Percentiles rank a stretch among this genome's conserved stretches.
phyloP scores from a whole-genome alignment of 2,888 invertebrate species.

The Ornithoptera alexandrae region DNA sequence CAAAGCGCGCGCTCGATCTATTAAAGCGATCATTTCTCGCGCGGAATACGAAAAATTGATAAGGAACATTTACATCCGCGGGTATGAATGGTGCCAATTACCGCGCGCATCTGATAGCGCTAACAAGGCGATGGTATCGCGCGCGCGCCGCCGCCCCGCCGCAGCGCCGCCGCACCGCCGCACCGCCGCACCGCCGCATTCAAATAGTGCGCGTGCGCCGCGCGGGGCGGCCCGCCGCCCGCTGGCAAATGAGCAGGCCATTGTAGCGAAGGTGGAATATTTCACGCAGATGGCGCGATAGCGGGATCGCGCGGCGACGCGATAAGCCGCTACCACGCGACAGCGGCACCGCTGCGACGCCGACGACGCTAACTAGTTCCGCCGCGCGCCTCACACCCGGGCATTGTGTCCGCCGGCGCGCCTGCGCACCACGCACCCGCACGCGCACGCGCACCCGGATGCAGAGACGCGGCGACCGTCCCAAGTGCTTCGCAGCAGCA shows the following conservation, averaged over 20 bases:
- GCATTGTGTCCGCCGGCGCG: too few relatives aligned
- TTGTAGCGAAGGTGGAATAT: slow-evolving; percentile 64
- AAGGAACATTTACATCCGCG: slow-evolving; percentile 39
- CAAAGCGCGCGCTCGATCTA: slow-evolving; percentile 33
- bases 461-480: too few relatives aligned
- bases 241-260: slow-evolving; percentile 32
- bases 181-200: not conserved
- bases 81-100: slow-evolving; percentile 67
- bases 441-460: too few relatives aligned
- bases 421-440: too few relatives aligned
- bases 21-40: slow-evolving; percentile 41
- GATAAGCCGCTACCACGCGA: slow-evolving; percentile 58
- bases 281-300: slow-evolving; percentile 76
- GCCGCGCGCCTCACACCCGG: too few relatives aligned
- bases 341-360: slow-evolving; percentile 41
- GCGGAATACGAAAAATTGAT: slow-evolving; percentile 48
- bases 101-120: slow-evolving; percentile 74
- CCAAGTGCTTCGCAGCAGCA: too few relatives aligned
- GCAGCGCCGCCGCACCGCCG: not conserved
- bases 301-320: slow-evolving; percentile 55
- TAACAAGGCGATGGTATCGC: slow-evolving; percentile 77
- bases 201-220: not conserved
- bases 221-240: not conserved
- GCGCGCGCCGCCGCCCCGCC: not conserved
- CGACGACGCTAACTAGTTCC: too few relatives aligned